Evolutionary conservation across 2,888 invertebrate species (phyloP), one percentile per base, ranked within the genome.

Genomic region (Catocala nupta): DNA sequence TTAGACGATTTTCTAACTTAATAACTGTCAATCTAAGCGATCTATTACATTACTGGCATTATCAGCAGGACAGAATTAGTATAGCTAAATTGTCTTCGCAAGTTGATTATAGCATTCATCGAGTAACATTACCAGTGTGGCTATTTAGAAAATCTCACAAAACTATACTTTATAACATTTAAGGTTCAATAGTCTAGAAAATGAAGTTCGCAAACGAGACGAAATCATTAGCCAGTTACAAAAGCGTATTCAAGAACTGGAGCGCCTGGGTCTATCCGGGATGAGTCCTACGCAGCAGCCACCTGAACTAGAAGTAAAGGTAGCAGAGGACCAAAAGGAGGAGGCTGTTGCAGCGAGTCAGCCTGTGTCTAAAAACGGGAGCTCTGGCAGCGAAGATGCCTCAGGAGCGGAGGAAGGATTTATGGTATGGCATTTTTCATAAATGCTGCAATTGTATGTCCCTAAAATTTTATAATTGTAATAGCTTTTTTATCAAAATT

Each of bases 151-250:
- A 1, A 39, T 39, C 36, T 7, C 36, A 39, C 36, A 39, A 9
- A 7, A 39, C 8, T 39, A 39, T 8, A 8, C 9, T 45, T 11
- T n/a, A 36, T 6, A 2, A 11, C 13, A 4, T 81, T 82, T 63
- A 70, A 94, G 97, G 63, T 97, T 97, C 83, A 95, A 96, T 64
- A 96, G 95, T 70, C 92, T 98, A 85, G 97, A 98, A 88, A 95
- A 96, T 67, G 98, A 98, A 90, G 96, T 98, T n/a, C 94, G 96
- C 42, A 96, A 96, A 80, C 95, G 97, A 44, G 98, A 98, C 84
- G 96, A 96, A 81, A 96, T 98, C 65, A 98, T 98, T 78, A 95
- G 95, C 56, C 96, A 97, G 84, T 94, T 98, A 47, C 97, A 97
- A 85, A 94, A 95, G 75, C 94, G 97, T 80, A 96, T 97, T 78